A percentile compares a stretch with the other conserved stretches of the same genome.
These are phyloP conservation scores for Corapipo altera DNA, from an alignment of 2,113 vertebrate genomes.

Conservation along the genomic window DNA sequence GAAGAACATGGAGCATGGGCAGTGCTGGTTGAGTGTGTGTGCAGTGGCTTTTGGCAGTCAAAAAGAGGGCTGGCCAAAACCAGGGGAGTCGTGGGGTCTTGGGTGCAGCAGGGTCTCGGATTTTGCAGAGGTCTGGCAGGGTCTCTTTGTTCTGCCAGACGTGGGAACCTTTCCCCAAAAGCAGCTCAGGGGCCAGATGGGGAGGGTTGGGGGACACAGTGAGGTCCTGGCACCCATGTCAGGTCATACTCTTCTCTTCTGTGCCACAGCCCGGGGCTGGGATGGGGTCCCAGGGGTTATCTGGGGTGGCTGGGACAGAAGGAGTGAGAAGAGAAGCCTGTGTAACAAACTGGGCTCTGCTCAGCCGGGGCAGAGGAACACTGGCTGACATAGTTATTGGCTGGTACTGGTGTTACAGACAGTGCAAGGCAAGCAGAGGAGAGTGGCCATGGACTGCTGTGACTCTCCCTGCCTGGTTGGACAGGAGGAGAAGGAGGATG, in stretches of 20 bases:
- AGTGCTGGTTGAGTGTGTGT: not conserved
- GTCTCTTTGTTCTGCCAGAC: not conserved
- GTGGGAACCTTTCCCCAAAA: not conserved
- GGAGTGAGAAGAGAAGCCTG: not conserved
- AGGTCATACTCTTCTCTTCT: not conserved
- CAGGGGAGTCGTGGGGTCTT: accelerated
- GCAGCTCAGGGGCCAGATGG: not conserved
- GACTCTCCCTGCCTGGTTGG: not conserved
- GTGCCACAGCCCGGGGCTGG: not conserved
- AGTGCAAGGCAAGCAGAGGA: not conserved
- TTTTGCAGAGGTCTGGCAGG: not conserved
- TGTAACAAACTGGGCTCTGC: not conserved
- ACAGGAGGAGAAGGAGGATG: not conserved
- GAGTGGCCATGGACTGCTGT: not conserved
- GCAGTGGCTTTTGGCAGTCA: not conserved
- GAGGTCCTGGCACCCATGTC: not conserved
- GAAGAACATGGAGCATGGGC: not conserved
- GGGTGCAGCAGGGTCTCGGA: not conserved
- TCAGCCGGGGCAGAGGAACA: not conserved
- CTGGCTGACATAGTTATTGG: not conserved
- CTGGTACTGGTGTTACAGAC: not conserved
- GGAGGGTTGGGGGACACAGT: not conserved
- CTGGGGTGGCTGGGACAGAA: not conserved
- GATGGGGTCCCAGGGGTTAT: not conserved
- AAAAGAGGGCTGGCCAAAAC: not conserved